Conservation (phyloP, 2,797 vertebrate species). For the Pseudochaenichthys georgianus region DNA sequence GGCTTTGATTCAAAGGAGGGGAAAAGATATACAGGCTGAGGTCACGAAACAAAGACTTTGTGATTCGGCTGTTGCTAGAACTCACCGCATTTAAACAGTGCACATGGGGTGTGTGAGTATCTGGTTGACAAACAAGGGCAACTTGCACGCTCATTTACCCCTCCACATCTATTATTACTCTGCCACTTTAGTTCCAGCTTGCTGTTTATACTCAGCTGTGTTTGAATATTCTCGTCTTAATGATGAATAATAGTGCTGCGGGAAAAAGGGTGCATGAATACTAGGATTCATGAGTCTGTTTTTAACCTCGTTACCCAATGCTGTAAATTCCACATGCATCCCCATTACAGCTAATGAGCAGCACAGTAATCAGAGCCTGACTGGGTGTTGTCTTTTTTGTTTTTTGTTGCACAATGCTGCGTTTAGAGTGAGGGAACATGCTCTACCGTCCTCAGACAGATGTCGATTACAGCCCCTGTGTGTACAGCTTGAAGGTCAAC, state of each 20-base stretch:
- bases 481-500: conserved; percentile 60
- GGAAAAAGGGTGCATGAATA: conserved; percentile 53
- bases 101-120: conserved; percentile 39
- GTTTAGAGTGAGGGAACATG: conserved; percentile 51
- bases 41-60: conserved; percentile 81
- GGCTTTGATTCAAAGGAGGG: conserved; percentile 78
- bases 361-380: conserved; percentile 67
- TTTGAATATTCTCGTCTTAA: conserved; percentile 66
- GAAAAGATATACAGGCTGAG: conserved; percentile 78
- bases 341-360: conserved; percentile 79
- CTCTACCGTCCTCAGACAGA: conserved; percentile 62
- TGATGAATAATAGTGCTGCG: conserved; percentile 76
- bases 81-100: conserved; percentile 56
- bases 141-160: conserved; percentile 54
- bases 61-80: conserved; percentile 62
- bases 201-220: conserved; percentile 43
- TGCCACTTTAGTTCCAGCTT: conserved; percentile 51
- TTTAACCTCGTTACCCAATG: conserved; percentile 74
- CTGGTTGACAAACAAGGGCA: conserved; percentile 58
- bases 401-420: conserved; percentile 24
- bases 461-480: conserved; percentile 64
- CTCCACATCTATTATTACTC: conserved; percentile 62
- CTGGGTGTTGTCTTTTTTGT: conserved; percentile 29
- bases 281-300: conserved; percentile 72
- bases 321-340: conserved; percentile 74